Conservation (phyloP, 2,797 vertebrate species). For the Falco naumanni region DNA sequence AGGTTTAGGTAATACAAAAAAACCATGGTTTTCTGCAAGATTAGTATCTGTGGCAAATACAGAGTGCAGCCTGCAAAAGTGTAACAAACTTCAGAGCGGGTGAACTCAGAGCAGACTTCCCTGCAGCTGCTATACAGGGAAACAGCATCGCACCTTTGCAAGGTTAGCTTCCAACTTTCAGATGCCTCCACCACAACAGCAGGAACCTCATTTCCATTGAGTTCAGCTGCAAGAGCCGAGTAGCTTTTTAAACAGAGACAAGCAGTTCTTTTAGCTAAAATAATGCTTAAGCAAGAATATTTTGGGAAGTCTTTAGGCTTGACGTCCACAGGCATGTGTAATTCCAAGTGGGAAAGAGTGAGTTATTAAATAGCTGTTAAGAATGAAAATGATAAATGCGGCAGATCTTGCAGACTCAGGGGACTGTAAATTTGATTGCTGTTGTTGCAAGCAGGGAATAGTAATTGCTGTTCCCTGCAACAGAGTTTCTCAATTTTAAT, state of each 20-base stretch:
- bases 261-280: neutral
- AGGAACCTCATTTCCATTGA: fast-evolving
- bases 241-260: neutral
- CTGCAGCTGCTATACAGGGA: neutral
- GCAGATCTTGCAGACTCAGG: slow-evolving; percentile 47
- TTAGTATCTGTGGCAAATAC: neutral
- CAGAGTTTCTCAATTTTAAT: slow-evolving; percentile 45
- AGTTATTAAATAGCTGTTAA: slow-evolving; percentile 65
- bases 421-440: slow-evolving; percentile 45
- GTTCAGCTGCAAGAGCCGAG: neutral
- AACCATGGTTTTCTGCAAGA: neutral
- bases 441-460: slow-evolving; percentile 55
- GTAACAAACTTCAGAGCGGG: neutral
- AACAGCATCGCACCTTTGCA: neutral
- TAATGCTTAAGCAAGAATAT: neutral
- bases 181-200: neutral
- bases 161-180: neutral
- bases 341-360: slow-evolving; percentile 21
- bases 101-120: neutral
- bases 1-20: neutral
- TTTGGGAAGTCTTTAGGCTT: neutral
- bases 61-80: neutral
- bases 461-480: slow-evolving; percentile 53
- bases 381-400: slow-evolving; percentile 65
- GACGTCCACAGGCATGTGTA: neutral